Percentiles rank a stretch among this genome's conserved stretches.
phyloP scores from a whole-genome alignment of 2,888 invertebrate genomes.

The Automeris io region DNA sequence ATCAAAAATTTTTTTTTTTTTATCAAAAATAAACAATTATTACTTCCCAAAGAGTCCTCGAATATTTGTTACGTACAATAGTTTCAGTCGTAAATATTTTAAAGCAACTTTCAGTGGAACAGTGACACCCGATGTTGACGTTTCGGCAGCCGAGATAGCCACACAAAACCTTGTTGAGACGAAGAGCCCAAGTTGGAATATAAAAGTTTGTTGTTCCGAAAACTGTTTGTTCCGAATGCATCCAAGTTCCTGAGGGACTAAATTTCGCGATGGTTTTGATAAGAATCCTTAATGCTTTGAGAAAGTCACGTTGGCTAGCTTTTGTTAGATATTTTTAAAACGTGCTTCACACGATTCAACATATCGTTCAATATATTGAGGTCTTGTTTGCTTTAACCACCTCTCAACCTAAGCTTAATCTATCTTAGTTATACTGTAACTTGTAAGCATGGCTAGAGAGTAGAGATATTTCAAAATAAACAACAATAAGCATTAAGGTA shows the following conservation, averaged over 20 bases:
- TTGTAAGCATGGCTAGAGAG: too few species aligned
- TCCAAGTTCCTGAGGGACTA: slow-evolving; percentile 1
- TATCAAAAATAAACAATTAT: too few species aligned
- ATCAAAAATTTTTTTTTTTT: too few species aligned
- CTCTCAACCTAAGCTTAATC: too few species aligned
- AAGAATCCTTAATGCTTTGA: neutral
- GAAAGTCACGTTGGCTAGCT: neutral
- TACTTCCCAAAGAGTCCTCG: slow-evolving; percentile 36
- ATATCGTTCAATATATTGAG: too few species aligned
- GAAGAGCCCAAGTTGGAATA: slow-evolving; percentile 58
- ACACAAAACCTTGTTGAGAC: slow-evolving; percentile 66
- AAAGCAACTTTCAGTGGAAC: slow-evolving; percentile 65
- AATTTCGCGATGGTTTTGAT: neutral
- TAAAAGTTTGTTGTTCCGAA: slow-evolving; percentile 49
- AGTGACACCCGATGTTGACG: slow-evolving; percentile 70
- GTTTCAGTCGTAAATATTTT: slow-evolving; percentile 72
- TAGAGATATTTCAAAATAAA: too few species aligned
- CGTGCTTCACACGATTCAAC: too few species aligned
- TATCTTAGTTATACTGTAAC: too few species aligned
- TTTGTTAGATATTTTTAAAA: neutral
- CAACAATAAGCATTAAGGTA: too few species aligned
- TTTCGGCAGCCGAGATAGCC: slow-evolving; percentile 50
- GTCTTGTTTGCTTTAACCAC: too few species aligned
- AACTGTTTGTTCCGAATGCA: slow-evolving; percentile 9
- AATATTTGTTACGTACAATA: slow-evolving; percentile 54